phyloP scores from a whole-genome alignment of 23 tunicate species.

The Ciona savignyi region DNA sequence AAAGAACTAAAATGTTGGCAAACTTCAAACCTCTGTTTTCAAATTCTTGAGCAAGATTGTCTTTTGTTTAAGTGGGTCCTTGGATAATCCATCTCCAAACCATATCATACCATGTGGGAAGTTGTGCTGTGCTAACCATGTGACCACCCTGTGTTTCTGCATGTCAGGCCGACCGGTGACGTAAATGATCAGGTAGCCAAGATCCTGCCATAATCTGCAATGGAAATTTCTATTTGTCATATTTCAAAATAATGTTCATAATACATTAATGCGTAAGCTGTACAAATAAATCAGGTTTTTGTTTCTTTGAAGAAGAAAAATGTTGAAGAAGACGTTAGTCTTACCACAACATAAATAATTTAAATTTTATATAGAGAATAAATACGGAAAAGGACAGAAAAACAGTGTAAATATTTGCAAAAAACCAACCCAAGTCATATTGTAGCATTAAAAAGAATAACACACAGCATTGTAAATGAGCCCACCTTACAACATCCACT shows the following conservation, averaged over 20 bases:
- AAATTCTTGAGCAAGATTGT: slow-evolving; percentile 45
- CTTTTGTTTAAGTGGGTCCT: slow-evolving; percentile 82
- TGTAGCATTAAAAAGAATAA: background rate
- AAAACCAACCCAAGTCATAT: background rate
- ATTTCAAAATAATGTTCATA: too few species aligned
- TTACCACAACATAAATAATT: background rate
- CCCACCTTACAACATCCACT: slow-evolving; percentile 89
- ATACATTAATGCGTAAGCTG: too few species aligned
- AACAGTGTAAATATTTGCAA: background rate
- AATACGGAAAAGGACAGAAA: background rate
- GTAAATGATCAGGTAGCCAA: slow-evolving; percentile 88
- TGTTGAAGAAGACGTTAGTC: too few species aligned
- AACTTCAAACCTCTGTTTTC: slow-evolving; percentile 43
- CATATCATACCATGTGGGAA: slow-evolving; percentile 90
- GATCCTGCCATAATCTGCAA: slow-evolving; percentile 91
- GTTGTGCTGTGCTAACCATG: slow-evolving; percentile 97
- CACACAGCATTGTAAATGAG: background rate
- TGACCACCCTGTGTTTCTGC: slow-evolving; percentile 81
- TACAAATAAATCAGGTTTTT: too few species aligned
- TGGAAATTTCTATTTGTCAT: too few species aligned
- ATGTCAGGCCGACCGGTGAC: slow-evolving; percentile 98
- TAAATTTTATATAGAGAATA: background rate
- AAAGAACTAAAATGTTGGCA: background rate
- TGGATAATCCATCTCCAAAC: slow-evolving; percentile 79
- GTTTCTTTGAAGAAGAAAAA: too few species aligned